These are phyloP conservation scores for Chlorops oryzae DNA, from an alignment of 1,140 invertebrate genomes.

Conservation along the genomic window DNA sequence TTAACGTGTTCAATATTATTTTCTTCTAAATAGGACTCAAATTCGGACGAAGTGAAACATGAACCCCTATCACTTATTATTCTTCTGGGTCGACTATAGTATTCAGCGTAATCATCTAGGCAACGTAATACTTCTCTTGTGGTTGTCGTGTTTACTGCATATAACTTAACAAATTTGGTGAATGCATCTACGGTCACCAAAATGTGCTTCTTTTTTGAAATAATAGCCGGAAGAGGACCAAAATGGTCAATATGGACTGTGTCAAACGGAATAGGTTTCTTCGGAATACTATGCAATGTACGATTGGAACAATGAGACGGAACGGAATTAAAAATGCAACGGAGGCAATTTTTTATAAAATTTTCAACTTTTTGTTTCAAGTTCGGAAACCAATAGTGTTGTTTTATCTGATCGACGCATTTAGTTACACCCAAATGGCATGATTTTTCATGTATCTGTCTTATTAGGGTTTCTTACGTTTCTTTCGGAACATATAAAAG, in stretches of 20 bases:
- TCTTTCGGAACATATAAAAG: constrained; percentile 3
- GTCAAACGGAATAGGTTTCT: not conserved
- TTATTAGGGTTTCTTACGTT: not conserved
- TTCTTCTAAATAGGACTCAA: not conserved
- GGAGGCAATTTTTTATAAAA: constrained; percentile 2
- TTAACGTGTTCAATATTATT: constrained; percentile 5
- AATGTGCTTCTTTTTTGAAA: constrained; percentile 7
- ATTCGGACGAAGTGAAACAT: not conserved
- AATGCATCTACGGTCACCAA: constrained; percentile 3
- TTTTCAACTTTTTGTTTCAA: not conserved
- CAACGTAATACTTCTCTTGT: constrained; percentile 23
- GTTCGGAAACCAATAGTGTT: not conserved
- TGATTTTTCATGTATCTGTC: not conserved
- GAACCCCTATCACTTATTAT: not conserved
- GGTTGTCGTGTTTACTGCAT: constrained; percentile 11
- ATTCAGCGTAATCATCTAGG: constrained; percentile 13
- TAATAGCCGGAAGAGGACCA: not conserved
- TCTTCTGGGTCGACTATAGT: constrained; percentile 11
- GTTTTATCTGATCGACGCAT: no score
- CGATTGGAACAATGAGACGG: not conserved
- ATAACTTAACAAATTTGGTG: constrained; percentile 2
- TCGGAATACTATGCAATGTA: not conserved
- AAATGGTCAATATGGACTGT: constrained; percentile 1
- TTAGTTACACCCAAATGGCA: not conserved
- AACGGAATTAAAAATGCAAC: constrained; percentile 2